A percentile compares a stretch with the other conserved stretches of the same genome.
These are phyloP conservation scores for Pogonocichla stellata DNA, from an alignment of 2,113 vertebrate genomes.

Conservation along the genomic window DNA sequence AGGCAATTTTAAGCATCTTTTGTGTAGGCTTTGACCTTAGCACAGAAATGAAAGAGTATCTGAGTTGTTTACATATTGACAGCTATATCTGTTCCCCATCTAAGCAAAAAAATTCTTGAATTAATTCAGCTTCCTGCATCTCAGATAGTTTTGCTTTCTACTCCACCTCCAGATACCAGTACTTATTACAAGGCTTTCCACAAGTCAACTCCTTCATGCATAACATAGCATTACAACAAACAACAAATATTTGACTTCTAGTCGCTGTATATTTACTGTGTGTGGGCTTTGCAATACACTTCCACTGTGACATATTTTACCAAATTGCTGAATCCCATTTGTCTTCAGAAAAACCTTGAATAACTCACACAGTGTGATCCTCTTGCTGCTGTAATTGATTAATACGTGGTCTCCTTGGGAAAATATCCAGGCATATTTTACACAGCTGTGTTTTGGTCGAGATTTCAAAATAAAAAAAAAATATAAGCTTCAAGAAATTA, in stretches of 20 bases:
- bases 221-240: neutral
- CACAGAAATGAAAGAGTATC: neutral
- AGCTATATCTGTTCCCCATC: neutral
- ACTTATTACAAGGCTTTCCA: neutral
- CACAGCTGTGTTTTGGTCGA: neutral
- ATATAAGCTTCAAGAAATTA: neutral
- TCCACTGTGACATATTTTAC: neutral
- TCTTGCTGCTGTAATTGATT: neutral
- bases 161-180: neutral
- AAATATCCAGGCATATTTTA: neutral
- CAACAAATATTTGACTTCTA: conserved; percentile 14
- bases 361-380: neutral
- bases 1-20: neutral
- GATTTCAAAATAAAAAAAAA: neutral
- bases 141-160: neutral
- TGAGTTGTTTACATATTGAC: neutral
- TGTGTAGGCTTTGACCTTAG: neutral
- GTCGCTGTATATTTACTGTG: neutral
- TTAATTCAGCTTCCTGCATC: neutral
- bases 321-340: neutral
- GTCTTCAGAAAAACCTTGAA: neutral
- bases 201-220: neutral
- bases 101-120: neutral
- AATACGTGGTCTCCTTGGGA: neutral
- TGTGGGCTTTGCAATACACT: neutral